These are phyloP conservation scores for Paradoxurus hermaphroditus DNA, from an alignment of 2,113 vertebrate species.

Conservation along the genomic window DNA sequence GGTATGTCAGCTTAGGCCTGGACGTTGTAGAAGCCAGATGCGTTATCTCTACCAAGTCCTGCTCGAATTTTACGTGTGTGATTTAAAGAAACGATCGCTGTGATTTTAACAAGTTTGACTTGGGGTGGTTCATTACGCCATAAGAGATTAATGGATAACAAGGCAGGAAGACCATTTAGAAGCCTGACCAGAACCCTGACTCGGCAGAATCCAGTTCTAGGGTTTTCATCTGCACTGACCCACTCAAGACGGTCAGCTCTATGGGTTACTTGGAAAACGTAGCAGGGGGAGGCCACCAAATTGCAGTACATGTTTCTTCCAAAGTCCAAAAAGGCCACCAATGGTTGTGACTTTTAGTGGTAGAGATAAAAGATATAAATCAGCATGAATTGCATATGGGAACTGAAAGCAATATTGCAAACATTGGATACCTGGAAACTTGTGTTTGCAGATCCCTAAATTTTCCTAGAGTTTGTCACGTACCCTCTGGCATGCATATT, in stretches of 20 bases:
- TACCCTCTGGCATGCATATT: neutral
- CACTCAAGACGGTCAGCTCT: neutral
- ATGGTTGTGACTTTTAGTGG: neutral
- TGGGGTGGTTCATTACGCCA: neutral
- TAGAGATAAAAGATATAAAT: neutral
- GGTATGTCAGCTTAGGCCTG: neutral
- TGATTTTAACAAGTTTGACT: neutral
- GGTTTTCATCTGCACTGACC: neutral
- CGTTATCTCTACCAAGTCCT: neutral
- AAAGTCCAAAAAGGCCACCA: neutral
- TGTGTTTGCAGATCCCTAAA: neutral
- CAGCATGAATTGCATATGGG: neutral
- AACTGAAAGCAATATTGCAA: neutral
- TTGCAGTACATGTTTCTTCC: neutral
- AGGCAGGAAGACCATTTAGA: neutral
- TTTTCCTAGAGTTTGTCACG: neutral
- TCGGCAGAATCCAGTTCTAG: neutral
- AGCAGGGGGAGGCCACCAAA: neutral
- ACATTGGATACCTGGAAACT: neutral
- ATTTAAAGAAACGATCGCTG: neutral
- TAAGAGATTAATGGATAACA: neutral
- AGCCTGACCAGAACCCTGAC: neutral
- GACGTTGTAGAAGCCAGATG: neutral
- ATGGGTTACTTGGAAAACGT: neutral
- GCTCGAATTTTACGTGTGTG: neutral